Conservation (phyloP, 2,888 invertebrate genomes). For the Nemurella pictetii region DNA sequence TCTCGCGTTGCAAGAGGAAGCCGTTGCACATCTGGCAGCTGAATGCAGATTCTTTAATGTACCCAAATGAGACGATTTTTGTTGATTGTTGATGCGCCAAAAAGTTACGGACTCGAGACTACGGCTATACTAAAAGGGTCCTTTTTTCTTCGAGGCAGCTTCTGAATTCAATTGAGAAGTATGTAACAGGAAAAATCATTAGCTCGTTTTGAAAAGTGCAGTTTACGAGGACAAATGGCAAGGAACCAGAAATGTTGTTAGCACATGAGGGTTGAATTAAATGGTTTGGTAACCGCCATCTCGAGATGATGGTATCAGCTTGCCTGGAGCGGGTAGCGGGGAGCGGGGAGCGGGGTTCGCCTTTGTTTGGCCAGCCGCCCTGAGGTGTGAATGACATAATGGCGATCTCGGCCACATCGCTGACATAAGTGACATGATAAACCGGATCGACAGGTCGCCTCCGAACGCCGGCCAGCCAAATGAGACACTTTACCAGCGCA, state of each 20-base stretch:
- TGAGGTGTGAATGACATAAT: constrained; percentile 9
- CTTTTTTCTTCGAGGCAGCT: background rate
- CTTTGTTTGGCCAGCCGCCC: background rate
- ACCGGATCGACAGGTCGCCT: background rate
- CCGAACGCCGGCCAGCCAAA: too few species aligned
- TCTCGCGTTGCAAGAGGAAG: background rate
- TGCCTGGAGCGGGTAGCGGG: background rate
- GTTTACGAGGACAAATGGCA: background rate
- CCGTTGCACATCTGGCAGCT: background rate
- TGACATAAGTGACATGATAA: background rate
- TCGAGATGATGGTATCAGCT: background rate
- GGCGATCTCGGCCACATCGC: background rate
- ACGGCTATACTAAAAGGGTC: background rate
- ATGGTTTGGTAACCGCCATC: background rate
- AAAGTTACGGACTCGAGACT: background rate
- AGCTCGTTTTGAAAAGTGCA: background rate
- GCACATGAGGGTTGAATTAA: background rate
- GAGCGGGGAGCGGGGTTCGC: background rate
- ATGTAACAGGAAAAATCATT: background rate
- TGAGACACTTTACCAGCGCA: background rate
- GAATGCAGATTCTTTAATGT: background rate
- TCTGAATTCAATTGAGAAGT: background rate
- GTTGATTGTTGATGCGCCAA: background rate
- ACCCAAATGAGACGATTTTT: background rate
- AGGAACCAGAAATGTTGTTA: background rate